A percentile compares a stretch with the other conserved stretches of the same genome.
Conservation (phyloP, 2,888 invertebrate species). For the Girardia tigrina region DNA sequence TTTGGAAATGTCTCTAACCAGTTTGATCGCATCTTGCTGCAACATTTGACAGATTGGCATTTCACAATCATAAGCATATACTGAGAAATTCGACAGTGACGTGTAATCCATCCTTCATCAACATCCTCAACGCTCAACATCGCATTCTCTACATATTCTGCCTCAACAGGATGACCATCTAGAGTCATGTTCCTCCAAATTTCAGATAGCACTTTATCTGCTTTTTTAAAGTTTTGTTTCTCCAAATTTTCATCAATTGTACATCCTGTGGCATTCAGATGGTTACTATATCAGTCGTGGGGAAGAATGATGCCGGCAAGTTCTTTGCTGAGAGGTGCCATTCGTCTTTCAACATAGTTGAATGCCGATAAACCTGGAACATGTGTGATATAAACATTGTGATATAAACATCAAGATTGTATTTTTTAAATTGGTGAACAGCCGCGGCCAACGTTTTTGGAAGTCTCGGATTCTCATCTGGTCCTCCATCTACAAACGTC, state of each 20-base stretch:
- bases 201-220: not conserved
- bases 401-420: constrained; percentile 53
- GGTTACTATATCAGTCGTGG: not conserved
- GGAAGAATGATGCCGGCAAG: constrained; percentile 37
- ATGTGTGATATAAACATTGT: constrained; percentile 42
- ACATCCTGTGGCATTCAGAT: not conserved
- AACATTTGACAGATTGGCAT: constrained; percentile 3
- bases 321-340: constrained; percentile 45
- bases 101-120: constrained; percentile 3
- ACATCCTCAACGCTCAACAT: not conserved
- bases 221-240: not conserved
- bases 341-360: constrained; percentile 44
- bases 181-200: not conserved
- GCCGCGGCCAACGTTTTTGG: constrained; percentile 38
- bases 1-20: constrained; percentile 5
- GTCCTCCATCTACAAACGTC: constrained; percentile 31
- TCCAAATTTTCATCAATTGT: not conserved
- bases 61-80: constrained; percentile 14
- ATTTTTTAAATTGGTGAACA: too few species aligned
- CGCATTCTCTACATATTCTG: not conserved
- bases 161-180: not conserved
- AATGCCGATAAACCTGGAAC: constrained; percentile 46
- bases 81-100: constrained; percentile 18
- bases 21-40: not conserved
- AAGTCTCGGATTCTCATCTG: constrained; percentile 40